A percentile compares a stretch with the other conserved stretches of the same genome.
phyloP scores from a whole-genome alignment of 2,888 invertebrate genomes.

The Monopis laevigella region DNA sequence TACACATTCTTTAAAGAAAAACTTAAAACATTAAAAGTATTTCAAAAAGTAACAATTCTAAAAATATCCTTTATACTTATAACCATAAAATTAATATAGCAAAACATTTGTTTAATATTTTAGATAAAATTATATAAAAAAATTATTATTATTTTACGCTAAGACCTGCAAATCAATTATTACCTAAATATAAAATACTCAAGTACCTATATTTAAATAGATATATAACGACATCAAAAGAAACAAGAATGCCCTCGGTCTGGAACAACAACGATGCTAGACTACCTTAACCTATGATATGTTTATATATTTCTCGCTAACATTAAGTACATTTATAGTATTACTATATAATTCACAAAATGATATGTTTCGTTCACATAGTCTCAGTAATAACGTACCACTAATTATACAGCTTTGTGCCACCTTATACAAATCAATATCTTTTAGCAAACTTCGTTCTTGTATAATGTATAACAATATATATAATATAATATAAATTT shows the following conservation, averaged over 20 bases:
- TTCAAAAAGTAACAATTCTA: too few species aligned
- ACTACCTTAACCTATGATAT: slow-evolving; percentile 3
- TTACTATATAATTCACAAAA: neutral
- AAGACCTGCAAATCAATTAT: too few species aligned
- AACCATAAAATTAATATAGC: too few species aligned
- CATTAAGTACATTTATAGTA: too few species aligned
- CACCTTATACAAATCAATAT: neutral
- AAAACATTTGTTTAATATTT: neutral
- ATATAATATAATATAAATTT: too few species aligned
- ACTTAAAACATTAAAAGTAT: neutral
- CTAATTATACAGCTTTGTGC: slow-evolving; percentile 7
- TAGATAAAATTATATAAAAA: neutral
- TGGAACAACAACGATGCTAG: too few species aligned
- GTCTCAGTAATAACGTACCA: slow-evolving; percentile 5
- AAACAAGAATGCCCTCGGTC: slow-evolving; percentile 4
- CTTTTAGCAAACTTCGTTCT: neutral
- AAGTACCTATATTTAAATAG: too few species aligned
- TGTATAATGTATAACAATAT: neutral
- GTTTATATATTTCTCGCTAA: too few species aligned
- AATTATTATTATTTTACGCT: slow-evolving; percentile 4
- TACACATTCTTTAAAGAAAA: neutral
- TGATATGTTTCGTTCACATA: slow-evolving; percentile 4
- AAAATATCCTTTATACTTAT: too few species aligned
- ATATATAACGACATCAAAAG: too few species aligned
- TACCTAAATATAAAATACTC: too few species aligned